Evolutionary conservation across 2,113 vertebrate genomes (phyloP).

Genomic region (Oreochromis aureus): DNA sequence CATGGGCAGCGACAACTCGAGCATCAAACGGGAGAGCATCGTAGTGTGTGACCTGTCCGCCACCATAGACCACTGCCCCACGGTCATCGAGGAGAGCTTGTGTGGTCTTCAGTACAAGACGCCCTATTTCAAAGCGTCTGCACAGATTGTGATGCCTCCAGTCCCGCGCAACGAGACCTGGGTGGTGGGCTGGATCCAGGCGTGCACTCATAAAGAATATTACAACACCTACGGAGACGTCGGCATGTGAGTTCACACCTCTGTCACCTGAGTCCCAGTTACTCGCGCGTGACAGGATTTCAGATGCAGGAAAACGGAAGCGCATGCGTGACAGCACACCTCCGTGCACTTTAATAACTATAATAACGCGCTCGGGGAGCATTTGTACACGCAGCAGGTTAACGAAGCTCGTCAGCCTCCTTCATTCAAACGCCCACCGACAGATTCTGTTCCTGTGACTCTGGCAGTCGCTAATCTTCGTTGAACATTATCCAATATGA

Average conservation of each 20-base stretch:
- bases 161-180: constrained; percentile 90
- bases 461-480: not conserved
- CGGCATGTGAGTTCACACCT: constrained; percentile 82
- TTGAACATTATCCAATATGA: too few relatives aligned
- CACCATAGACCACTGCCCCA: constrained; percentile 90
- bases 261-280: not conserved
- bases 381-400: constrained; percentile 60
- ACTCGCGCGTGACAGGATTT: not conserved
- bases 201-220: constrained; percentile 98
- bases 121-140: constrained; percentile 94
- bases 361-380: constrained; percentile 8
- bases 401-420: constrained; percentile 40
- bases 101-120: constrained; percentile 93
- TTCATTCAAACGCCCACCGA: constrained; percentile 64
- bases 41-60: constrained; percentile 91
- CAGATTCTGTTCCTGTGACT: constrained; percentile 67
- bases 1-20: constrained; percentile 96
- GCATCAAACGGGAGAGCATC: constrained; percentile 90
- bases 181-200: constrained; percentile 98
- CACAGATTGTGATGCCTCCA: constrained; percentile 90
- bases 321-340: not conserved
- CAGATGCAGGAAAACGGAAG: not conserved
- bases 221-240: constrained; percentile 96
- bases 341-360: not conserved
- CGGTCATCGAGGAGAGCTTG: constrained; percentile 92